These are phyloP conservation scores for Agrypnia vestita DNA, from an alignment of 1,140 invertebrate species.

Conservation along the genomic window DNA sequence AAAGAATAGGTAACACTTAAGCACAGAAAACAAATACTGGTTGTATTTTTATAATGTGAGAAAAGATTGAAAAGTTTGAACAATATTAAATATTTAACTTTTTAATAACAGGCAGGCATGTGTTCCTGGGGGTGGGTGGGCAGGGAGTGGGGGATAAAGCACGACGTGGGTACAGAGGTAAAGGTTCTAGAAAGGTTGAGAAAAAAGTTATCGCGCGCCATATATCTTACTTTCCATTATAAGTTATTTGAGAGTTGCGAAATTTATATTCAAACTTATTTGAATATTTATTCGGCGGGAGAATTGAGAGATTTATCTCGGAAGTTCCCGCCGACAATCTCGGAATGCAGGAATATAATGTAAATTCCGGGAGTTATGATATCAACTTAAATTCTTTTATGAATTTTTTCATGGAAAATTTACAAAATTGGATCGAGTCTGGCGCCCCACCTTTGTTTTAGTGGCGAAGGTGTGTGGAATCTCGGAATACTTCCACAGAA, in stretches of 20 bases:
- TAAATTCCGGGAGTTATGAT: conserved; percentile 54
- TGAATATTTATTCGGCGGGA: conserved; percentile 62
- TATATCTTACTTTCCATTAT: conserved; percentile 61
- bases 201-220: conserved; percentile 59
- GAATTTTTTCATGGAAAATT: conserved; percentile 48
- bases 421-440: conserved; percentile 36
- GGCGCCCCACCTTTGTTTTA: neutral
- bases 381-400: conserved; percentile 48
- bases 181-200: conserved; percentile 30
- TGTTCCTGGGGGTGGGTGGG: neutral
- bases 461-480: neutral
- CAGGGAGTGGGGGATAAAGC: neutral
- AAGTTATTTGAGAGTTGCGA: conserved; percentile 61
- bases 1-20: too few species aligned
- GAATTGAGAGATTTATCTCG: conserved; percentile 59
- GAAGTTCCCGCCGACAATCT: conserved; percentile 56
- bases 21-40: too few species aligned
- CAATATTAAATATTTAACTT: too few species aligned
- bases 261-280: conserved; percentile 61
- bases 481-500: too few species aligned
- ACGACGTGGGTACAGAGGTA: conserved; percentile 1
- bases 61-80: too few species aligned
- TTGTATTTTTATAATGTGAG: too few species aligned
- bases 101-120: too few species aligned
- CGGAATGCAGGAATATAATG: conserved; percentile 60